These are phyloP conservation scores for Copidosoma floridanum DNA, from an alignment of 1,140 invertebrate species.

Conservation along the genomic window DNA sequence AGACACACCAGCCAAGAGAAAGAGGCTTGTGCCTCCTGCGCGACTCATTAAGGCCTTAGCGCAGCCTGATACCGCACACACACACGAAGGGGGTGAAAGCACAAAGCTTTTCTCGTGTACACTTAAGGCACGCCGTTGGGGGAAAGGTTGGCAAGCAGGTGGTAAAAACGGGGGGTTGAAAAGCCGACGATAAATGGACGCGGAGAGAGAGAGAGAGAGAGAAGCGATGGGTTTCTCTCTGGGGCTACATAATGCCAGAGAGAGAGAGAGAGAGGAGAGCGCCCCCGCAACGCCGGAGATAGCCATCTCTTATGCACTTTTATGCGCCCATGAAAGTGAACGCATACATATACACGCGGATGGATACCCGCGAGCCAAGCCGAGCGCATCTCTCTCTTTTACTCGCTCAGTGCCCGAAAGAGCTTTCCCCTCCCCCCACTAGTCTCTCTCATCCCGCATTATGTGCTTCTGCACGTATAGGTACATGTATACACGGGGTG, in stretches of 20 bases:
- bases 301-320: slow-evolving; percentile 56
- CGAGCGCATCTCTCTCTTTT: no score
- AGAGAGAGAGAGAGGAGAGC: slow-evolving; percentile 38
- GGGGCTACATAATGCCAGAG: slow-evolving; percentile 42
- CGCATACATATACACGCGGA: no score
- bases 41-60: slow-evolving; percentile 23
- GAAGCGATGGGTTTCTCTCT: slow-evolving; percentile 26
- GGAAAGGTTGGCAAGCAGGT: no score
- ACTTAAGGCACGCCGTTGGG: slow-evolving; percentile 42
- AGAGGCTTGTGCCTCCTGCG: no score
- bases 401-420: no score
- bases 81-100: slow-evolving; percentile 39
- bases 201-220: slow-evolving; percentile 40
- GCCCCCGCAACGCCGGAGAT: slow-evolving; percentile 43
- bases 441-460: not conserved
- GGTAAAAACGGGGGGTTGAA: slow-evolving; percentile 33
- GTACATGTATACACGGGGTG: no score
- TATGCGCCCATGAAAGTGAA: slow-evolving; percentile 39
- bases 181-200: slow-evolving; percentile 51
- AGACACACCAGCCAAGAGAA: no score
- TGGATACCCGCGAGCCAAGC: no score
- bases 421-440: not conserved
- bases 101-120: slow-evolving; percentile 37
- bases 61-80: no score
- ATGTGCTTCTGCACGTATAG: not conserved